Evolutionary conservation across 1,140 invertebrate species (phyloP).

Genomic region (Aphelenchoides besseyi): DNA sequence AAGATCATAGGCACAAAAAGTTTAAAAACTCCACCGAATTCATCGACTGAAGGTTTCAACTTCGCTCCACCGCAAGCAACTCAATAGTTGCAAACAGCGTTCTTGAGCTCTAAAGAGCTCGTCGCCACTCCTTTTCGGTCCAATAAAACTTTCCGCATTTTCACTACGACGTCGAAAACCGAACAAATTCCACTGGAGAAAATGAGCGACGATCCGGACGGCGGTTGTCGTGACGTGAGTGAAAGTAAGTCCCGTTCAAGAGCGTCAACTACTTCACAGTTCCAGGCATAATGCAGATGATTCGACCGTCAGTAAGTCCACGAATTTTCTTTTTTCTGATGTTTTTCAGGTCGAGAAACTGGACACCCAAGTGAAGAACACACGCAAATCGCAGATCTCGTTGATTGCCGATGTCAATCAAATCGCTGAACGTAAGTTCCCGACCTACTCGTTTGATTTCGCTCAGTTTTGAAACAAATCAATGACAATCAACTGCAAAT

Average conservation of each 20-base stretch:
- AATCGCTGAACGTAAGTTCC: slow-evolving; percentile 38
- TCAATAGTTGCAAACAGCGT: too few relatives aligned
- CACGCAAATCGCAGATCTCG: slow-evolving; percentile 44
- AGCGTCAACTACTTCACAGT: not conserved
- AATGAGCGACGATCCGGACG: slow-evolving; percentile 9
- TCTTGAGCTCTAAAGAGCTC: too few relatives aligned
- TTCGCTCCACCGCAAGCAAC: too few relatives aligned
- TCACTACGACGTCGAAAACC: not conserved
- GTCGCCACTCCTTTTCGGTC: too few relatives aligned
- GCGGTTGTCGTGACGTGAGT: slow-evolving; percentile 36
- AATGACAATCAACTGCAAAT: slow-evolving; percentile 43
- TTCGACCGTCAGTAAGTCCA: slow-evolving; percentile 38
- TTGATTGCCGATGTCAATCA: slow-evolving; percentile 36
- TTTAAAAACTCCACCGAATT: too few relatives aligned
- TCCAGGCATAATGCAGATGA: slow-evolving; percentile 47
- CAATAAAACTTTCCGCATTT: too few relatives aligned
- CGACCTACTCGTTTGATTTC: not conserved
- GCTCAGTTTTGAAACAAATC: slow-evolving; percentile 42
- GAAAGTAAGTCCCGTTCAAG: slow-evolving; percentile 27
- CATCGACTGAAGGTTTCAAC: too few relatives aligned
- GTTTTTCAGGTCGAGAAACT: slow-evolving; percentile 16
- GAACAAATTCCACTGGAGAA: not conserved
- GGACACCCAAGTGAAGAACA: slow-evolving; percentile 49
- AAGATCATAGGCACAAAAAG: too few relatives aligned
- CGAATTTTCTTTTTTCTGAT: not conserved